A percentile compares a stretch with the other conserved stretches of the same genome.
These are phyloP conservation scores for Sinhomidia bicolor DNA, from an alignment of 2,888 invertebrate genomes.

Conservation along the genomic window DNA sequence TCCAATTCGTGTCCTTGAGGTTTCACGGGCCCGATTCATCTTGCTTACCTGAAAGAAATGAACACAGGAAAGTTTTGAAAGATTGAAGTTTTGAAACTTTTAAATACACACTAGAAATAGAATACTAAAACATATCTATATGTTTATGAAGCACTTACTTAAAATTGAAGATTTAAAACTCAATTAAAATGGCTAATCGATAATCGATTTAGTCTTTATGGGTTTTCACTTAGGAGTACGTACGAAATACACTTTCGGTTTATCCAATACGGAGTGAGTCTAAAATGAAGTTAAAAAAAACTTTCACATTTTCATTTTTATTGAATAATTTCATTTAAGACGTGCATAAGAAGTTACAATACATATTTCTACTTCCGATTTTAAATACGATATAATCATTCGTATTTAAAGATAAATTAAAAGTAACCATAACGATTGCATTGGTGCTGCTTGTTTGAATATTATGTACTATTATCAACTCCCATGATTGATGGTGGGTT, in stretches of 20 bases:
- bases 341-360: background rate
- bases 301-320: background rate
- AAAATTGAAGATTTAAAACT: background rate
- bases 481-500: too few species aligned
- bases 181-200: background rate
- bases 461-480: background rate
- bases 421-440: conserved; percentile 17
- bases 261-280: background rate
- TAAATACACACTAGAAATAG: background rate
- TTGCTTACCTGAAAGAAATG: background rate
- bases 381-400: too few species aligned
- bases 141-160: background rate
- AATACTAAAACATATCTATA: background rate
- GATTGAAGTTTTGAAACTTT: background rate
- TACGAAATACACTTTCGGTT: conserved; percentile 6
- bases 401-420: background rate
- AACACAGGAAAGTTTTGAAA: background rate
- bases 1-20: conserved; percentile 25
- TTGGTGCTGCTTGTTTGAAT: background rate
- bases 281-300: too few species aligned
- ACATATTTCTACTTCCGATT: too few species aligned
- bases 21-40: conserved; percentile 74
- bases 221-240: background rate
- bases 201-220: background rate
- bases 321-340: background rate